A percentile compares a stretch with the other conserved stretches of the same genome.
These are phyloP conservation scores for Lophotis ruficrista DNA, from an alignment of 2,113 vertebrate genomes.

Conservation along the genomic window DNA sequence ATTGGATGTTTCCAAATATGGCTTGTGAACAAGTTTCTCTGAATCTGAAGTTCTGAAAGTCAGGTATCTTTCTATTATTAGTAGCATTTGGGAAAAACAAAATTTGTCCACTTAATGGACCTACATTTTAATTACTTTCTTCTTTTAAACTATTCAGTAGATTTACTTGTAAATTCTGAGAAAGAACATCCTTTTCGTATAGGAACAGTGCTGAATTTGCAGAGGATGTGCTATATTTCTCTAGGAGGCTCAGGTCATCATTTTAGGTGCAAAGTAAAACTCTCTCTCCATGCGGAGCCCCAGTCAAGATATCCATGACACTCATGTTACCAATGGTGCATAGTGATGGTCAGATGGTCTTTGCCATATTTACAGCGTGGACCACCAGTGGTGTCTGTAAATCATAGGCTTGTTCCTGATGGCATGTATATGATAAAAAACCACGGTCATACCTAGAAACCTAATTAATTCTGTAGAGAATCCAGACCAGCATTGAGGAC, in stretches of 20 bases:
- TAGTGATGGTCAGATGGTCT: background rate
- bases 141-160: background rate
- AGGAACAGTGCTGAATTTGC: background rate
- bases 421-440: background rate
- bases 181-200: background rate
- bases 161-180: background rate
- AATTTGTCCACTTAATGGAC: background rate
- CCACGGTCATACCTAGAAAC: background rate
- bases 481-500: background rate
- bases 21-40: background rate
- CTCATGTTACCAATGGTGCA: background rate
- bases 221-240: background rate
- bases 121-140: background rate
- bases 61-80: background rate
- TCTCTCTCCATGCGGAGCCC: fast-evolving
- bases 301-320: background rate
- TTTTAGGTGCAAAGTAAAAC: background rate
- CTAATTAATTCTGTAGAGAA: background rate
- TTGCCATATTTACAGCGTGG: background rate
- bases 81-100: background rate
- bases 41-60: background rate
- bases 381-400: background rate
- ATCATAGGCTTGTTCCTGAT: background rate
- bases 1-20: background rate
- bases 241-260: background rate